Percentiles rank a stretch among this genome's conserved stretches.
Evolutionary conservation across 2,113 vertebrate species (phyloP).

Genomic region (Gymnarchus niloticus): DNA sequence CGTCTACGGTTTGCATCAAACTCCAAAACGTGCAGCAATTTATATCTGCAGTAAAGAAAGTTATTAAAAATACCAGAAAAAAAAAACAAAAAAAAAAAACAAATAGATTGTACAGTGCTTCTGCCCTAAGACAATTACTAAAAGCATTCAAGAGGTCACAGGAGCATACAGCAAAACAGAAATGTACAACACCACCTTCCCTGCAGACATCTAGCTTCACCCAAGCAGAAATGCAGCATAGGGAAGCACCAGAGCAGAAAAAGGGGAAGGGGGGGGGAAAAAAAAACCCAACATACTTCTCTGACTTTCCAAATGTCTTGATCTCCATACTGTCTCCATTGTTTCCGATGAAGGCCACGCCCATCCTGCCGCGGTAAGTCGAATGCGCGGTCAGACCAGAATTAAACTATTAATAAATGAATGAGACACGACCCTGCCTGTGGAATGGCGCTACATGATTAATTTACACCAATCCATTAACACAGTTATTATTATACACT

Average conservation of each 20-base stretch:
- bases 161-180: neutral
- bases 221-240: neutral
- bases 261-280: neutral
- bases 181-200: neutral
- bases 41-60: slow-evolving; percentile 65
- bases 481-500: neutral
- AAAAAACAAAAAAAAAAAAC: too few species aligned
- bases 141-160: neutral
- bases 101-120: too few species aligned
- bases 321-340: slow-evolving; percentile 81
- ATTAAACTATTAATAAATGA: neutral
- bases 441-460: neutral
- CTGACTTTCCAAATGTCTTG: slow-evolving; percentile 80
- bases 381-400: neutral
- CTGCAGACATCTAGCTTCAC: neutral
- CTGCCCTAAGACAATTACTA: neutral
- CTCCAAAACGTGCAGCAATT: slow-evolving; percentile 87
- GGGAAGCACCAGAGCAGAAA: neutral
- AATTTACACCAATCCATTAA: neutral
- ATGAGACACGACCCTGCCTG: neutral
- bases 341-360: slow-evolving; percentile 77
- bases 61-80: neutral
- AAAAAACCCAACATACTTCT: slow-evolving; percentile 67
- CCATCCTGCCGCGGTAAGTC: slow-evolving; percentile 63
- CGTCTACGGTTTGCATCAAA: slow-evolving; percentile 88